Evolutionary conservation across 2,797 vertebrate species (phyloP), one percentile per base, ranked within the genome.

Genomic region (Liparis tanakae): DNA sequence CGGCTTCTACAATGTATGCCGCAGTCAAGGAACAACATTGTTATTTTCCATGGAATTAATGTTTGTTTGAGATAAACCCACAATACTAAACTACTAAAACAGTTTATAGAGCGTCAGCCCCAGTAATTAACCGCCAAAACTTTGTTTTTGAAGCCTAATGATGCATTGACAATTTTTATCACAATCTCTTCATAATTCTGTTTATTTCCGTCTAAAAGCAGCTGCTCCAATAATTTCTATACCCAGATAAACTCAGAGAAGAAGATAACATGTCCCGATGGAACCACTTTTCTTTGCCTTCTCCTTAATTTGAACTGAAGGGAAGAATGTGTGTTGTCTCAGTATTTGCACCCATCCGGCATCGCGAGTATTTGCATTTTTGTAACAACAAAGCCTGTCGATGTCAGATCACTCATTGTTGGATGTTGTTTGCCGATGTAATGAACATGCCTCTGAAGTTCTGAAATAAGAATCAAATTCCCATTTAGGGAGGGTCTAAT

Each of bases 311-410:
- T 90, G 81, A 93, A 91, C 87, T 92, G 92, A 94, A 85, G 87
- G 84, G 81, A 63, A 51, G 81, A 81, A 81, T 79, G 77, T 46
- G 58, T 74, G 73, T 87, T 90, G 84, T 75, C 86, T 94, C 78
- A 90, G 87, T 91, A 68, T 93, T 83, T 80, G 83, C 64, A 76
- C 74, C 71, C 88, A 70, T 89, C 85, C 85, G 82, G 83, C 88
- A 81, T 87, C 77, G 67, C 54, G 78, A 71, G 79, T 81, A 94
- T 94, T 93, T 94, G 90, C 92, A 93, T 94, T 92, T 92, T 88
- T 80, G 83, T 90, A 93, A 94, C 92, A 95, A 94, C 93, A 93
- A 94, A 95, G 92, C 78, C 86, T 80, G 89, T 83, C 64, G 86
- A 89, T 92, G 90, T 93, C 91, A 84, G 88, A 94, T 90, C 89